Percentiles rank a stretch among this genome's conserved stretches.
Conservation (phyloP, 2,113 vertebrate species). For the Trachemys scripta region DNA sequence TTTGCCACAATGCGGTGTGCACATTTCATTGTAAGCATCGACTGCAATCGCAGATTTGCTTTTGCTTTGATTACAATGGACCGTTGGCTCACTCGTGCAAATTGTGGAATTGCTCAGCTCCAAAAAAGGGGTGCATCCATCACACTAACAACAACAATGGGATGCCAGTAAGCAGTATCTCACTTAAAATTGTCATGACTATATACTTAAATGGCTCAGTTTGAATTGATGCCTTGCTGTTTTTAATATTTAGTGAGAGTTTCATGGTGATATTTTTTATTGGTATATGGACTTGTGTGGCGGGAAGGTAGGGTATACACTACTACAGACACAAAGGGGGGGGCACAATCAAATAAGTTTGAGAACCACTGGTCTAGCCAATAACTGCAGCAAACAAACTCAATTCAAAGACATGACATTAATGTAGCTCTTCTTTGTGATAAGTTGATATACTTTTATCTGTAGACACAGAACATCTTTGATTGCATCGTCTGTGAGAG, state of each 20-base stretch:
- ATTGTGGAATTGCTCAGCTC: too few species aligned
- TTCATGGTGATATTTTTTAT: neutral
- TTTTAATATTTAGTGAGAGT: neutral
- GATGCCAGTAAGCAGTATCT: neutral
- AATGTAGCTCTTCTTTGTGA: fast-evolving
- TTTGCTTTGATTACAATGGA: too few species aligned
- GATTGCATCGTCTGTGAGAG: neutral
- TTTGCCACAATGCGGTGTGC: too few species aligned
- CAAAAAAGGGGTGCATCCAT: too few species aligned
- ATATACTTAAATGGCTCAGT: neutral
- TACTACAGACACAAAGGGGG: too few species aligned
- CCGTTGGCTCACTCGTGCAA: too few species aligned
- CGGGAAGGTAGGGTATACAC: too few species aligned
- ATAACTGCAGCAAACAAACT: neutral
- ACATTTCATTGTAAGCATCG: too few species aligned
- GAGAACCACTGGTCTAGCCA: neutral
- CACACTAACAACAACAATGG: neutral
- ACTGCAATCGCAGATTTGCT: too few species aligned
- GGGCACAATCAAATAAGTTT: neutral
- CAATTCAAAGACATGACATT: neutral
- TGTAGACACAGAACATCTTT: neutral
- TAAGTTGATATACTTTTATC: fast-evolving
- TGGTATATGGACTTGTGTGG: neutral
- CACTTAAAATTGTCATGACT: neutral
- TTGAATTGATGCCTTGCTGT: neutral